Evolutionary conservation across 2,797 vertebrate genomes (phyloP).

Genomic region (Pipistrellus pygmaeus): DNA sequence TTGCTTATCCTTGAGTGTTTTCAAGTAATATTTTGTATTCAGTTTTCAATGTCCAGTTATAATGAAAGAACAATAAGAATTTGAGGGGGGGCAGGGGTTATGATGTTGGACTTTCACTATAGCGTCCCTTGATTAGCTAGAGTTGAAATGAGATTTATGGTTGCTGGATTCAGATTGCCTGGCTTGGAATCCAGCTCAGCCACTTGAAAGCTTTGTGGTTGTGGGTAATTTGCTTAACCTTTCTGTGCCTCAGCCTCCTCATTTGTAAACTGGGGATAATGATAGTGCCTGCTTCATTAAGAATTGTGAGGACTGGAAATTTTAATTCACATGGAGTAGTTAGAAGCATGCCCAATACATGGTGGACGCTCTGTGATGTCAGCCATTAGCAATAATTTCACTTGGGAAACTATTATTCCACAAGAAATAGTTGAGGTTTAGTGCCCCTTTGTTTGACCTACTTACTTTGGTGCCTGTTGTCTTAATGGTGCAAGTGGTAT

Average conservation of each 20-base stretch:
- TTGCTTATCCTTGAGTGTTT: background rate
- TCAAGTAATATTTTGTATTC: background rate
- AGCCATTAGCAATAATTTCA: background rate
- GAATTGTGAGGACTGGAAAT: background rate
- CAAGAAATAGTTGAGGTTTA: background rate
- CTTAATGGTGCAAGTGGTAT: background rate
- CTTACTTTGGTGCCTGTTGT: background rate
- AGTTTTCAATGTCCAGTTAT: background rate
- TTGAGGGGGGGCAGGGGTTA: background rate
- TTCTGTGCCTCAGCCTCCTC: background rate
- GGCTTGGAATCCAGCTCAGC: background rate
- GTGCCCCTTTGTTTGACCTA: constrained; percentile 30
- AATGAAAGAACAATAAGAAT: background rate
- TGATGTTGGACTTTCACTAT: background rate
- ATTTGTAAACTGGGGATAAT: background rate
- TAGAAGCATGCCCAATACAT: background rate
- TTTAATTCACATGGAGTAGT: background rate
- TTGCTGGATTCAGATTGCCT: background rate
- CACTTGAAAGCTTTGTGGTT: background rate
- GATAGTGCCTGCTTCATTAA: background rate
- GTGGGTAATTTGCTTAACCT: background rate
- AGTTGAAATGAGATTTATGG: background rate
- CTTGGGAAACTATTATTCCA: background rate
- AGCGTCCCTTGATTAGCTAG: background rate
- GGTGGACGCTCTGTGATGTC: background rate